These are phyloP conservation scores for Passer domesticus DNA, from an alignment of 2,113 vertebrate genomes.

Conservation along the genomic window DNA sequence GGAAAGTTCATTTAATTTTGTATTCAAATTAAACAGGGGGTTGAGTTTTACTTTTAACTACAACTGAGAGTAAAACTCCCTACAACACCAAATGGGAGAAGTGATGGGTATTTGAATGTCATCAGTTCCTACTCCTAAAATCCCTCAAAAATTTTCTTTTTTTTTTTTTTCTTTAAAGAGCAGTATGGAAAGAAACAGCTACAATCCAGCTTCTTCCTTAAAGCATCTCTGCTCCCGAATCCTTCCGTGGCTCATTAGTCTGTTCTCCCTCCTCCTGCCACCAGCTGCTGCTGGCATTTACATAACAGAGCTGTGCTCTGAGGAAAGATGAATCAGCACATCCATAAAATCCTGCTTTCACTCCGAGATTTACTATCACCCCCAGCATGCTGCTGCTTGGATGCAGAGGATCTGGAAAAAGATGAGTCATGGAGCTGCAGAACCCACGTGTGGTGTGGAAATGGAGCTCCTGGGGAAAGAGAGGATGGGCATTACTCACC, in stretches of 20 bases:
- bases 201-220: background rate
- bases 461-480: background rate
- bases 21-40: background rate
- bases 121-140: background rate
- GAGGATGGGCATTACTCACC: background rate
- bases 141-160: background rate
- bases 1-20: background rate
- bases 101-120: background rate
- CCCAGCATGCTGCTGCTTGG: background rate
- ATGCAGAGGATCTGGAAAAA: background rate
- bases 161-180: background rate
- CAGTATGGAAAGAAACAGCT: background rate
- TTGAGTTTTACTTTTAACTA: background rate
- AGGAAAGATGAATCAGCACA: constrained; percentile 28
- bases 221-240: background rate
- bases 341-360: background rate
- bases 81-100: fast-evolving
- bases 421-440: constrained; percentile 30
- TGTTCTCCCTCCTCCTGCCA: background rate
- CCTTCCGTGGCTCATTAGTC: background rate
- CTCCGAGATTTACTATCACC: constrained; percentile 4
- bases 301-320: background rate
- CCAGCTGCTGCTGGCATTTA: background rate
- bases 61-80: background rate
- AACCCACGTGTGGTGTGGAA: background rate